Conservation (phyloP, 30 jellyfish, hydroid and myxozoan genomes). For the Sanderia malayensis region DNA sequence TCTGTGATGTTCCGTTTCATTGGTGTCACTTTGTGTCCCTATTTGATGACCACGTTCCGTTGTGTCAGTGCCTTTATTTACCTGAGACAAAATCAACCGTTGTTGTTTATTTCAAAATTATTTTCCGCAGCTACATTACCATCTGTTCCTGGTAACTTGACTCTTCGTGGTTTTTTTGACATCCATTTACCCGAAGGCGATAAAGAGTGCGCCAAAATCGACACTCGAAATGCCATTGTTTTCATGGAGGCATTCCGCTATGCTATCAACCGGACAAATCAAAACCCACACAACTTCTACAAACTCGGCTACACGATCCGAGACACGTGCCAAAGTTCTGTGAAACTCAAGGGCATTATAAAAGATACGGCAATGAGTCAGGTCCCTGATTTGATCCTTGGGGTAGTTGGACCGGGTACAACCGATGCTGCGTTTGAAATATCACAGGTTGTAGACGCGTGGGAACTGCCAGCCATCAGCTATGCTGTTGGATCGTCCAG, state of each 20-base stretch:
- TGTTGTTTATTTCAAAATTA: too few relatives aligned
- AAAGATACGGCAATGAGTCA: constrained; percentile 8
- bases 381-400: constrained; percentile 1
- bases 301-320: constrained; percentile 33
- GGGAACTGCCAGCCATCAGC: constrained; percentile 29
- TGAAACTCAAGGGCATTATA: background rate
- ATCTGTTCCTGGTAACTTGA: constrained; percentile 28
- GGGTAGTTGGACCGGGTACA: constrained; percentile 52
- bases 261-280: constrained; percentile 35
- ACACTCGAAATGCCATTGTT: constrained; percentile 44
- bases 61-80: too few relatives aligned
- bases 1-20: too few relatives aligned
- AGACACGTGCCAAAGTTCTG: constrained; percentile 57
- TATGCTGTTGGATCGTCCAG: constrained; percentile 39
- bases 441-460: constrained; percentile 50
- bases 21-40: too few relatives aligned
- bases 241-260: constrained; percentile 68
- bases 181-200: constrained; percentile 47
- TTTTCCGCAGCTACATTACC: constrained; percentile 4
- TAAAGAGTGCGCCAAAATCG: constrained; percentile 45
- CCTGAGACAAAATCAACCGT: too few relatives aligned
- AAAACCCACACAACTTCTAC: background rate
- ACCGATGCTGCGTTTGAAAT: constrained; percentile 53
- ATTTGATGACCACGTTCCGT: too few relatives aligned
- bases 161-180: constrained; percentile 32